Base-by-base conservation (phyloP, 2,888 invertebrate genomes). In the Plagiodera versicolora region DNA sequence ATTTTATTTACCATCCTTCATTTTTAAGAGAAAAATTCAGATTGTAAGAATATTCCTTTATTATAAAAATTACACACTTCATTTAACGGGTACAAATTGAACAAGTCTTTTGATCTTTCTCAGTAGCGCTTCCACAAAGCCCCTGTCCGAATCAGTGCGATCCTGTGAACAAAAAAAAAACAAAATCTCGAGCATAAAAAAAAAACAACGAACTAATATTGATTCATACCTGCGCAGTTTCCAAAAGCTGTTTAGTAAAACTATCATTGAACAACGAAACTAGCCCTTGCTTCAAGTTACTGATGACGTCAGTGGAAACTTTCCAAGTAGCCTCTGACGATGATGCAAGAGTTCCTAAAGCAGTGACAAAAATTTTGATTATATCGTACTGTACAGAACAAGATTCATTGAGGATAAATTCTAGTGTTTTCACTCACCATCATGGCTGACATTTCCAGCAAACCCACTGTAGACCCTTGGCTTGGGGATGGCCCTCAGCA, bases 61-160 rank as follows among this genome's bases (percentile, higher is more conserved):
- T 44, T 56, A 24, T 17, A 45, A 28, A 35, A 49, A 47, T 55
- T 32, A 48, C 20, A 49, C 17, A 39, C 54, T 35, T 70, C 63
- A 75, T 65, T 75, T 74, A 45, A 75, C 75, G 48, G 75, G 75
- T 17, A 90, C 89, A 81, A 91, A 92, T 79, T 92, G 92, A 66
- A 92, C 85, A 72, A 92, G 84, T 63, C 87, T 85, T 79, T 92
- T 92, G 68, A 92, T 89, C 76, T 92, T 88, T 67, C 92, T 87
- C 54, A 93, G 78, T 8, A 93, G 80, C 0, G 89, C 87, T 77
- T 90, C 89, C 19, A 90, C 83, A 77, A 91, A 91, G 50, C 86
- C 85, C 71, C 86, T 87, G 67, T 91, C 88, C 2, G 85, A 80
- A 8, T 84, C 81, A 9, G 88, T 83, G 69, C 88, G 85, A 72